phyloP scores from a whole-genome alignment of 2,113 vertebrate species.

The Apodemus speciosus region DNA sequence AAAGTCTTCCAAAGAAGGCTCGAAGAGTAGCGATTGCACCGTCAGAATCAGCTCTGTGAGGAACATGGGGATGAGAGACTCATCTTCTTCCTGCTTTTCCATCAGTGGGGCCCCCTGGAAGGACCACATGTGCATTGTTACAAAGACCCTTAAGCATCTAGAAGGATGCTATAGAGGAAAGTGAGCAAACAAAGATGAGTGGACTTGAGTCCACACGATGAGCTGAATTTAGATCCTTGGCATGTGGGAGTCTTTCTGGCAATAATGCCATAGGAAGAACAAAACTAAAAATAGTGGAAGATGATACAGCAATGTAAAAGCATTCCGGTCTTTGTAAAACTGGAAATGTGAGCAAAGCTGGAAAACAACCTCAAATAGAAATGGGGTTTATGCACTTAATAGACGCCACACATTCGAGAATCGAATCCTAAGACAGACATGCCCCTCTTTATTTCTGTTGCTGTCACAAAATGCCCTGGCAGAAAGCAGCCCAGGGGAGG shows the following conservation, averaged over 20 bases:
- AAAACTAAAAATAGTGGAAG: constrained; percentile 31
- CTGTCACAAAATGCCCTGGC: not conserved
- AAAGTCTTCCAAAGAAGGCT: constrained; percentile 88
- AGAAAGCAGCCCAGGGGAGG: no score
- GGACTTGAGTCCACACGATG: not conserved
- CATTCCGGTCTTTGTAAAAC: not conserved
- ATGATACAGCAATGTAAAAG: not conserved
- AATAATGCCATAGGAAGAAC: not conserved
- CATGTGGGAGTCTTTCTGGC: not conserved
- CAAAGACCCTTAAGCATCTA: not conserved
- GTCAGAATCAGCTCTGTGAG: constrained; percentile 88
- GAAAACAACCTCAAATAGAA: constrained; percentile 26
- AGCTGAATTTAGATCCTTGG: constrained; percentile 23
- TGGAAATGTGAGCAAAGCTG: constrained; percentile 30
- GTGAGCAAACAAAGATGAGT: not conserved
- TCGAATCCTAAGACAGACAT: not conserved
- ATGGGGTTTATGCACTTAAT: not conserved
- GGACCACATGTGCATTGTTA: constrained; percentile 32
- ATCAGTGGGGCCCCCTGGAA: constrained; percentile 60
- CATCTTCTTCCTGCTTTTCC: constrained; percentile 78
- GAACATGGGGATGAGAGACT: constrained; percentile 85
- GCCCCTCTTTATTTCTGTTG: not conserved
- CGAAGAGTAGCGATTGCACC: constrained; percentile 84
- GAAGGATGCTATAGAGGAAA: not conserved
- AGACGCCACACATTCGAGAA: constrained; percentile 8